A percentile compares a stretch with the other conserved stretches of the same genome.
phyloP scores from a whole-genome alignment of 2,113 vertebrate species.

The Toxostoma redivivum region DNA sequence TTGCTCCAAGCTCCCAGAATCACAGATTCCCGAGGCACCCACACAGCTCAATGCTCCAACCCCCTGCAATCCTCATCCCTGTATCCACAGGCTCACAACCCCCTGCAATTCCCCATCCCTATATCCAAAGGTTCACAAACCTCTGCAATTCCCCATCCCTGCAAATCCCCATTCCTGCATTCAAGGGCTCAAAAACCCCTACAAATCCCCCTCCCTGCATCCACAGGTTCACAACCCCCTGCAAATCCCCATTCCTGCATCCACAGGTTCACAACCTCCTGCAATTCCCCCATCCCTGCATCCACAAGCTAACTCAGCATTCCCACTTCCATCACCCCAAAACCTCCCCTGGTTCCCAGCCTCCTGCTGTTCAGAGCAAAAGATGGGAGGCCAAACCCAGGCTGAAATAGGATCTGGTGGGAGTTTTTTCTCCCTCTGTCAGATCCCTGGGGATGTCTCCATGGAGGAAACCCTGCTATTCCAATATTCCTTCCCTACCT shows the following conservation, averaged over 20 bases:
- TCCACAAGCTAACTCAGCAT: neutral
- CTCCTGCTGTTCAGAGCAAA: neutral
- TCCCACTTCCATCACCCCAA: neutral
- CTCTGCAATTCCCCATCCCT: neutral
- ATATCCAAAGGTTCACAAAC: too few species aligned
- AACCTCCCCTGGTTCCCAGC: neutral
- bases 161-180: neutral
- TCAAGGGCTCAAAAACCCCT: rapidly evolving
- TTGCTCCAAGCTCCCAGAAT: neutral
- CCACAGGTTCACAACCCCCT: neutral
- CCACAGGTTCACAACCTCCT: neutral
- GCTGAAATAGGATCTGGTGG: neutral
- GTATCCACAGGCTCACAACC: neutral
- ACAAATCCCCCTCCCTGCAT: neutral
- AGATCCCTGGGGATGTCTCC: neutral
- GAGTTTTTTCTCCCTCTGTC: neutral
- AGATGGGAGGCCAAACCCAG: neutral
- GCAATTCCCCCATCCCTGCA: neutral
- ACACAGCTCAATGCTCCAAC: neutral
- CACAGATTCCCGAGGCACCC: neutral
- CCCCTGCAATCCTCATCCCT: neutral
- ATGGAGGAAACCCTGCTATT: neutral
- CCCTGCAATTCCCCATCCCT: neutral
- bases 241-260: neutral
- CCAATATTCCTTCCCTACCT: neutral